A percentile compares a stretch with the other conserved stretches of the same genome.
These are phyloP conservation scores for Argynnis bischoffii DNA, from an alignment of 2,888 invertebrate genomes.

Conservation along the genomic window DNA sequence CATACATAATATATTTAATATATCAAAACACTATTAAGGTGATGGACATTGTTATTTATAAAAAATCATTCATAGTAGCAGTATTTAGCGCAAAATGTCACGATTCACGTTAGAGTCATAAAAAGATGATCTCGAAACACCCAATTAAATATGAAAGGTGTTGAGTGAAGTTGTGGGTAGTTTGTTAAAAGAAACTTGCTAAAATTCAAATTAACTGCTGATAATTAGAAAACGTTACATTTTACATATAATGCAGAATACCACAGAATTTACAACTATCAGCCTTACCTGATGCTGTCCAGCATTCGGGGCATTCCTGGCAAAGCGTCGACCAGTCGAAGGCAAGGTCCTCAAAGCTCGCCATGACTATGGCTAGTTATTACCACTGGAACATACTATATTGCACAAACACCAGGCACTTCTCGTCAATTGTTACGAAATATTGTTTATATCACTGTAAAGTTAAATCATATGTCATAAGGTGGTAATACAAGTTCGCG, in stretches of 20 bases:
- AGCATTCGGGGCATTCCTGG: constrained; percentile 84
- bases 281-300: constrained; percentile 84
- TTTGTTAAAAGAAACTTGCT: constrained; percentile 31
- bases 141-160: constrained; percentile 35
- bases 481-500: constrained; percentile 48
- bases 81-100: constrained; percentile 20
- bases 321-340: constrained; percentile 85
- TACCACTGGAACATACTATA: constrained; percentile 57
- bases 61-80: not conserved
- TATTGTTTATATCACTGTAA: constrained; percentile 39
- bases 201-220: constrained; percentile 39
- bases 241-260: constrained; percentile 6
- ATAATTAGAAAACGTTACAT: constrained; percentile 30
- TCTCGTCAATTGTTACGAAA: constrained; percentile 35
- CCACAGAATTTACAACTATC: constrained; percentile 38
- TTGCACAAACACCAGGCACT: constrained; percentile 60
- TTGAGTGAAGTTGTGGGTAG: constrained; percentile 33
- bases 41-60: not conserved
- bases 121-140: constrained; percentile 32
- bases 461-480: constrained; percentile 51
- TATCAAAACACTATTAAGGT: too few relatives aligned
- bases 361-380: constrained; percentile 74
- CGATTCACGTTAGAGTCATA: constrained; percentile 30
- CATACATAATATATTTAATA: too few relatives aligned
- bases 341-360: constrained; percentile 84